Base-by-base conservation (phyloP, 1,140 invertebrate genomes). In the Thaumetopoea pityocampa region DNA sequence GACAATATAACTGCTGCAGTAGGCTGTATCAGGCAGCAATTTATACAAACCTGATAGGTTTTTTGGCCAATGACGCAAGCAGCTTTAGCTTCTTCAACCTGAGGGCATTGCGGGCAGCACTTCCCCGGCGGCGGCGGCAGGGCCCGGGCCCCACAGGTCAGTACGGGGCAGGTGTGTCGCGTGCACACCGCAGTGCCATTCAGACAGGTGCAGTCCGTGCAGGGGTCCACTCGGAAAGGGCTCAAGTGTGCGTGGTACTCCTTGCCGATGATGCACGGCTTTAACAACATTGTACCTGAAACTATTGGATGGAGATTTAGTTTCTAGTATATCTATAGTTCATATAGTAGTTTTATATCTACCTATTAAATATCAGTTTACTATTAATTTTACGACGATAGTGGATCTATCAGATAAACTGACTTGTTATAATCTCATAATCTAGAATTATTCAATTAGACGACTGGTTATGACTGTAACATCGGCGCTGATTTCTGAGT, bases 201-300 rank as follows among this genome's bases (percentile, higher is more conserved):
- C 20, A 80, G 41, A 62, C 96, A 98, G 1, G 87, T 89, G 76
- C 96, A 98, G 15, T 89, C 88, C 1, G 95, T 96, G 71, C 95
- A 97, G 2, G 90, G 87, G 63, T 96, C 94, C 7, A 91, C 86
- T 14, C 86, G 83, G 52, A 93, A 92, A 7, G 86, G 68, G 7
- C 80, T 73, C 2, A 86, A 87, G 26, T 90, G 85, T 7, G 81
- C 73, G 66, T 91, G 89, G 17, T 92, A 85, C 17, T 88, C 87
- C 11, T 89, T 89, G 10, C 91, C 90, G 9, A 96, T 85, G 29
- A 94, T 86, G 65, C 94, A 96, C 1, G 86, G 87, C 40, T 89
- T 89, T 40, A 81, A 81, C 1, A 86, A 80, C 3, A 86, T 73
- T 42, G 72, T 85, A 41, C 87, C 87, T 83, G 80, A 49, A 71